phyloP scores from a whole-genome alignment of 2,797 vertebrate species.

The Acanthornis magna region DNA sequence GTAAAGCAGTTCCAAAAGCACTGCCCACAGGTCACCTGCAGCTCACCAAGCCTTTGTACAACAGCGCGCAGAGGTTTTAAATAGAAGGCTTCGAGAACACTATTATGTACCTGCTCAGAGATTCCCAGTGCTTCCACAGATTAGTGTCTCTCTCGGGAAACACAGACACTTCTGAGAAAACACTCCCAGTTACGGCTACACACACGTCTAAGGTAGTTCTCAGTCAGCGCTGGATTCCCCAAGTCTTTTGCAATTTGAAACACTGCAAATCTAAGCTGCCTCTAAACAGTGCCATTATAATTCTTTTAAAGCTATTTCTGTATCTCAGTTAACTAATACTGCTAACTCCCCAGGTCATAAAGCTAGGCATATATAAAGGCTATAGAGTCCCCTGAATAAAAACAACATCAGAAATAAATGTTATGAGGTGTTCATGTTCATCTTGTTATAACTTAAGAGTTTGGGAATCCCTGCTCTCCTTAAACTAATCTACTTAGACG shows the following conservation, averaged over 20 bases:
- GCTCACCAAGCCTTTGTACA: not conserved
- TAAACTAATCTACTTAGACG: not conserved
- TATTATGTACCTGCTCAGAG: not conserved
- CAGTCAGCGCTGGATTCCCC: rapidly evolving
- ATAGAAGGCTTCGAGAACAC: not conserved
- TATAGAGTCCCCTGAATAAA: not conserved
- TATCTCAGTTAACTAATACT: not conserved
- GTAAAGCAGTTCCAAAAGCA: not conserved
- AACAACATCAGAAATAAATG: not conserved
- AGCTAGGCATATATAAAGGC: not conserved
- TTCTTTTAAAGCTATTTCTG: not conserved
- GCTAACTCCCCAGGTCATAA: not conserved
- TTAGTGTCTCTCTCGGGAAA: not conserved
- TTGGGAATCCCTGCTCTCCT: not conserved
- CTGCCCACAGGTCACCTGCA: not conserved
- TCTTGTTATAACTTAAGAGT: not conserved
- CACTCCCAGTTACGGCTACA: not conserved
- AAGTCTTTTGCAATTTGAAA: not conserved
- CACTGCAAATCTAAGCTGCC: not conserved
- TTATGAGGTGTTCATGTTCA: rapidly evolving
- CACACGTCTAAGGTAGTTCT: not conserved
- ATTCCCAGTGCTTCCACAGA: not conserved
- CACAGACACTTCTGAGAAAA: not conserved
- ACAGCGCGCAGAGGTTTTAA: not conserved
- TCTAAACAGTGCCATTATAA: not conserved